Conservation (phyloP, 37 sponge, comb jelly and placozoan species). For the Halichondria panicea region DNA sequence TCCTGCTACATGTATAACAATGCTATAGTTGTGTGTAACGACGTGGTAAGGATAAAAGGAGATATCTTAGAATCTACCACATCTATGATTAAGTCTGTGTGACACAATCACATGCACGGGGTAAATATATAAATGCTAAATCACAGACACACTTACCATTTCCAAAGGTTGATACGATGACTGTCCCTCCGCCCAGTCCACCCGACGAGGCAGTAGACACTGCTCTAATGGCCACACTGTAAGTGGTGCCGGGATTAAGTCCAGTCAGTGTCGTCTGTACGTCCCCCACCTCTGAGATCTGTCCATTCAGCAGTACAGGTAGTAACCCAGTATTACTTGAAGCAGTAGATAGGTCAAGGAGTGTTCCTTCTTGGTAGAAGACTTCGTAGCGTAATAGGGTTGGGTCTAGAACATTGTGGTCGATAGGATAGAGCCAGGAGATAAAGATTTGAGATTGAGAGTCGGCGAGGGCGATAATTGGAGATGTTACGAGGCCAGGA, state of each 20-base stretch:
- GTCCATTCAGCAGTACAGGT: not conserved
- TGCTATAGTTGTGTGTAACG: too few relatives aligned
- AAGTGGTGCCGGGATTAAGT: constrained; percentile 2
- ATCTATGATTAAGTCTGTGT: too few relatives aligned
- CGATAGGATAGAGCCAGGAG: constrained; percentile 1
- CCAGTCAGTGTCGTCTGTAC: not conserved
- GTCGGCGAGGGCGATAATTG: too few relatives aligned
- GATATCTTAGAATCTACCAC: too few relatives aligned
- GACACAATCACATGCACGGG: not conserved
- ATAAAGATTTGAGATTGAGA: too few relatives aligned
- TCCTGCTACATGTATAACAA: too few relatives aligned
- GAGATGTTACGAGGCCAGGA: too few relatives aligned
- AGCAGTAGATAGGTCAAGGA: too few relatives aligned
- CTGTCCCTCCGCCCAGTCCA: too few relatives aligned
- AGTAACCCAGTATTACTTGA: too few relatives aligned
- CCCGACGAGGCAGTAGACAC: not conserved
- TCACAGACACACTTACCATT: not conserved
- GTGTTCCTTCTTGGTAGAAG: not conserved
- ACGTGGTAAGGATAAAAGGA: too few relatives aligned
- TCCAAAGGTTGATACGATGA: constrained; percentile 17
- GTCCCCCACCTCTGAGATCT: not conserved
- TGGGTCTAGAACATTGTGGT: not conserved
- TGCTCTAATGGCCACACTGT: not conserved
- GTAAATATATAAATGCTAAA: not conserved
- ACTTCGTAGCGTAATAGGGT: not conserved